Percentiles rank a stretch among this genome's conserved stretches.
phyloP scores from a whole-genome alignment of 2,797 vertebrate genomes.

The Schizopygopsis malacanthus region DNA sequence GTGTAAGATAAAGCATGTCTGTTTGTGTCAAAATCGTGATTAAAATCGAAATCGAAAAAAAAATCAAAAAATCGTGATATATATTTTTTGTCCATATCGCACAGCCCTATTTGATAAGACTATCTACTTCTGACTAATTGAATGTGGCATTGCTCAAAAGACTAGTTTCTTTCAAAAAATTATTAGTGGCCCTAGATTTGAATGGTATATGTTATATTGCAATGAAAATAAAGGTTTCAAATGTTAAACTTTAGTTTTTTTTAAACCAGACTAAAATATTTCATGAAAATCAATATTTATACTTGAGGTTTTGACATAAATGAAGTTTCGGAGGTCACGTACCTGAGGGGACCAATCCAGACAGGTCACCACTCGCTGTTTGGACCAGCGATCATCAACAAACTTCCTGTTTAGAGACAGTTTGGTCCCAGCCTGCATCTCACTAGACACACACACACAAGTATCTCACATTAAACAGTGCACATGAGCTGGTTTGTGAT shows the following conservation, averaged over 20 bases:
- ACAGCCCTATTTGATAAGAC: too few relatives aligned
- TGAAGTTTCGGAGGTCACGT: constrained; percentile 43
- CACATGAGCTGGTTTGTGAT: not conserved
- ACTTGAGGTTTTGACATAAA: not conserved
- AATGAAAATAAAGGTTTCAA: not conserved
- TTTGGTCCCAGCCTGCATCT: constrained; percentile 96
- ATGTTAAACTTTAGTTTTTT: not conserved
- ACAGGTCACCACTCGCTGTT: constrained; percentile 97
- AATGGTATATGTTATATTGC: not conserved
- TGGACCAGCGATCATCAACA: constrained; percentile 97
- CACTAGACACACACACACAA: constrained; percentile 72
- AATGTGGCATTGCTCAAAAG: not conserved
- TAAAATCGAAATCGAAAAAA: too few relatives aligned
- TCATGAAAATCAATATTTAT: not conserved
- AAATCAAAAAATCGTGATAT: too few relatives aligned
- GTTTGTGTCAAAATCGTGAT: too few relatives aligned
- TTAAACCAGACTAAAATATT: not conserved
- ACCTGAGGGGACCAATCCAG: constrained; percentile 99
- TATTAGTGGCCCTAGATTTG: not conserved
- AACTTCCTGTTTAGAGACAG: constrained; percentile 95
- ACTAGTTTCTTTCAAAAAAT: not conserved
- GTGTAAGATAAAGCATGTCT: too few relatives aligned
- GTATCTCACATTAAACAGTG: not conserved
- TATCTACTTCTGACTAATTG: too few relatives aligned
- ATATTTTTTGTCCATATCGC: too few relatives aligned